A percentile compares a stretch with the other conserved stretches of the same genome.
These are phyloP conservation scores for Lutraria lutraria DNA, from an alignment of 2,888 invertebrate genomes.

Conservation along the genomic window DNA sequence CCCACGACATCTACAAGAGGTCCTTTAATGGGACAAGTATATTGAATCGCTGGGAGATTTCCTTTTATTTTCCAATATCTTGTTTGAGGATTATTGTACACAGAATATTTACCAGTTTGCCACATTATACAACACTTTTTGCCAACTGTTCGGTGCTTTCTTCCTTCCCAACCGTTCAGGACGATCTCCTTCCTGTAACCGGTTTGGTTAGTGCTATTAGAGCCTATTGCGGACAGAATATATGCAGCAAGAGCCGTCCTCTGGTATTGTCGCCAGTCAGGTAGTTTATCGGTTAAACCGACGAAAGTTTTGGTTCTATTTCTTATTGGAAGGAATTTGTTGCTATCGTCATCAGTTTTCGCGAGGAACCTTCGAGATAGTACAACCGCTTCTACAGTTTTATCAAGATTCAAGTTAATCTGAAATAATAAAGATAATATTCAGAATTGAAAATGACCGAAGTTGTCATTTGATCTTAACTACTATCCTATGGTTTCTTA, in stretches of 20 bases:
- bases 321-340: not conserved
- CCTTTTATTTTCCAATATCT: conserved; percentile 20
- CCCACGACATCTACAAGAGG: conserved; percentile 33
- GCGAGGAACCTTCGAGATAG: not conserved
- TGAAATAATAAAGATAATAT: not conserved
- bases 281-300: not conserved
- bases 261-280: conserved; percentile 21
- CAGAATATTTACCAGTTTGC: conserved; percentile 29
- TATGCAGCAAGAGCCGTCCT: conserved; percentile 27
- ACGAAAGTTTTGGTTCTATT: not conserved
- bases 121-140: conserved; percentile 54
- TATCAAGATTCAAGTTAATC: not conserved
- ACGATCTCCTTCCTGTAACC: conserved; percentile 35
- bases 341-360: not conserved
- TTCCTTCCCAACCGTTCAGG: conserved; percentile 51
- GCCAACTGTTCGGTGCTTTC: conserved; percentile 14
- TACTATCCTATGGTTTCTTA: not conserved
- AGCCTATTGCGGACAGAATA: conserved; percentile 39
- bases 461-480: not conserved
- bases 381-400: not conserved
- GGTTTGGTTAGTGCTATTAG: not conserved
- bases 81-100: not conserved
- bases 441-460: not conserved
- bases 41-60: conserved; percentile 46
- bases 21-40: conserved; percentile 52